Conservation (phyloP, 2,797 vertebrate genomes). For the Chromobotia macracanthus region DNA sequence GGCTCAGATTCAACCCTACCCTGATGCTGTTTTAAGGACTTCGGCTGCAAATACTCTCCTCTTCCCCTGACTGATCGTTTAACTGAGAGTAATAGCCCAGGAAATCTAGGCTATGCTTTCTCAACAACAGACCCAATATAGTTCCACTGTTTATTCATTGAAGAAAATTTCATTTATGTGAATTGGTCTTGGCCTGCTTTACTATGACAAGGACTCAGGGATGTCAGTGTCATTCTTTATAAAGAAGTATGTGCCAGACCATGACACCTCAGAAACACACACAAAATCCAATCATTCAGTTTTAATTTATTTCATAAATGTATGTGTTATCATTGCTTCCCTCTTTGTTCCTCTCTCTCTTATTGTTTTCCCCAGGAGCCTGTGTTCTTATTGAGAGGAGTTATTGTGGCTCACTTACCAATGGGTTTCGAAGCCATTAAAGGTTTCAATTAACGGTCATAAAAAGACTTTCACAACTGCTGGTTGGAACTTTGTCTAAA, state of each 20-base stretch:
- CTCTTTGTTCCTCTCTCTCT: not conserved
- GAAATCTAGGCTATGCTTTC: constrained; percentile 29
- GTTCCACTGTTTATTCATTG: constrained; percentile 59
- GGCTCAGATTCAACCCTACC: constrained; percentile 55
- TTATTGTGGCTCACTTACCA: constrained; percentile 58
- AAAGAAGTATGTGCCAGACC: constrained; percentile 56
- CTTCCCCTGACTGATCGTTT: constrained; percentile 29
- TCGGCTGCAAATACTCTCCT: constrained; percentile 52
- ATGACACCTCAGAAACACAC: not conserved
- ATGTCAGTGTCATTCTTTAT: constrained; percentile 52
- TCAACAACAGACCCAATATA: constrained; percentile 55
- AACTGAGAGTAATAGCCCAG: constrained; percentile 28
- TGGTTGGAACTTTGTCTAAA: constrained; percentile 10
- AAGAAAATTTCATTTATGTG: constrained; percentile 45
- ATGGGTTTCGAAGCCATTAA: constrained; percentile 58
- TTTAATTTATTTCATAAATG: constrained; percentile 20
- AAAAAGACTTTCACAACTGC: constrained; percentile 49
- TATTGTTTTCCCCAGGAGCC: constrained; percentile 53
- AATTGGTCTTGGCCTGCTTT: constrained; percentile 46
- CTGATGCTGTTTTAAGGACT: constrained; percentile 47
- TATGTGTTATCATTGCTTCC: constrained; percentile 16
- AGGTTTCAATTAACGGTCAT: constrained; percentile 63
- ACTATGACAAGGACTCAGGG: constrained; percentile 62
- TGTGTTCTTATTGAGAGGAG: constrained; percentile 53
- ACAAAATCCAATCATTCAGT: not conserved